phyloP scores from a whole-genome alignment of 2,797 vertebrate species.

The Gymnoscopelus braueri region DNA sequence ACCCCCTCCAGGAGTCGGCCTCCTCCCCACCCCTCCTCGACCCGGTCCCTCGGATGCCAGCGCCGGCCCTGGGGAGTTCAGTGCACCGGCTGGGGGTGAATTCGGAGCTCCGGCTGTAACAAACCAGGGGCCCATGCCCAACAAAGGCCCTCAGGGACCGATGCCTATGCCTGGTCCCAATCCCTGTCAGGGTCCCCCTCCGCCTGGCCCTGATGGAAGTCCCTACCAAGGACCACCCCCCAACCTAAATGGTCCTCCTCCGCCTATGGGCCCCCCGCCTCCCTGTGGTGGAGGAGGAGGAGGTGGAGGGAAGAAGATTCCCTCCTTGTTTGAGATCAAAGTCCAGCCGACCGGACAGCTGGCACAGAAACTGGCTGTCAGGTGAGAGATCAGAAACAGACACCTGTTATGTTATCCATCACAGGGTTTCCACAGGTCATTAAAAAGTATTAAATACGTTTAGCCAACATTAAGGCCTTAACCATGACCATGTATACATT shows the following conservation, averaged over 20 bases:
- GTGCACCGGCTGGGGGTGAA: conserved; percentile 51
- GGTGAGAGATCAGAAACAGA: conserved; percentile 73
- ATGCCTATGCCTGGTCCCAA: conserved; percentile 63
- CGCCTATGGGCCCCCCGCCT: conserved; percentile 81
- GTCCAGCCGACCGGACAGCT: conserved; percentile 94
- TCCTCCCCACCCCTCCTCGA: conserved; percentile 91
- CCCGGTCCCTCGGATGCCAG: conserved; percentile 76
- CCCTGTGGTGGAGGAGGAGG: conserved; percentile 59
- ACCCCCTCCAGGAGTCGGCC: conserved; percentile 92
- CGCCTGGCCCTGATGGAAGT: conserved; percentile 68
- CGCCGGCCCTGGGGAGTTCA: conserved; percentile 70
- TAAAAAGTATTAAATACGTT: too few relatives aligned
- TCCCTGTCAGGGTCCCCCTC: conserved; percentile 67
- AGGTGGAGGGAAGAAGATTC: conserved; percentile 86
- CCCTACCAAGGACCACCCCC: conserved; percentile 72
- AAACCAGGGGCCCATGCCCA: conserved; percentile 59
- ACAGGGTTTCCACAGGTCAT: too few relatives aligned
- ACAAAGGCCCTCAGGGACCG: conserved; percentile 61
- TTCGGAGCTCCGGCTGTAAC: conserved; percentile 69
- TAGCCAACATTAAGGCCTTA: too few relatives aligned
- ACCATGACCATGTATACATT: too few relatives aligned
- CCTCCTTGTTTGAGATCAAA: conserved; percentile 94
- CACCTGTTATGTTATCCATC: too few relatives aligned
- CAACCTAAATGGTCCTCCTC: conserved; percentile 73
- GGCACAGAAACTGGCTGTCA: conserved; percentile 93